A percentile compares a stretch with the other conserved stretches of the same genome.
Conservation (phyloP, 2,113 vertebrate genomes). For the Proteles cristata region DNA sequence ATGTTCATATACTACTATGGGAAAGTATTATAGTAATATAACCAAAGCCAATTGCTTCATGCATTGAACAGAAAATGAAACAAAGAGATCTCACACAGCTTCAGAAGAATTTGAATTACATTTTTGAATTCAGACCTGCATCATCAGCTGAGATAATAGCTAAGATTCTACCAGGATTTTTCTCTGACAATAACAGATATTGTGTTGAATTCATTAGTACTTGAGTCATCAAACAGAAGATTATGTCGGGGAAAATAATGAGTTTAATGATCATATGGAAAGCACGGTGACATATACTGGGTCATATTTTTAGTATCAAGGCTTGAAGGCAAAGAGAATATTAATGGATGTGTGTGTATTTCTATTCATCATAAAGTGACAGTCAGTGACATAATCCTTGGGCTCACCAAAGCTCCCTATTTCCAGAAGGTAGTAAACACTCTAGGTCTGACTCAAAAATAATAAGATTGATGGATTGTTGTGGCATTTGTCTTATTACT, state of each 20-base stretch:
- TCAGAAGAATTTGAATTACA: constrained; percentile 80
- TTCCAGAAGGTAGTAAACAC: background rate
- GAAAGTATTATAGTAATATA: constrained; percentile 55
- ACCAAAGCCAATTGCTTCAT: constrained; percentile 68
- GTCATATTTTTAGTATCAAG: constrained; percentile 78
- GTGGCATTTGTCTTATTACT: background rate
- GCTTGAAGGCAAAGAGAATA: constrained; percentile 70
- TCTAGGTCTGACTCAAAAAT: background rate
- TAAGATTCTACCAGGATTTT: constrained; percentile 77
- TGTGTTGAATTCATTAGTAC: constrained; percentile 82
- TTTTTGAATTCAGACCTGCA: constrained; percentile 79
- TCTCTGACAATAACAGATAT: constrained; percentile 75
- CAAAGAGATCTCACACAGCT: constrained; percentile 56
- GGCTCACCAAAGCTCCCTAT: constrained; percentile 43
- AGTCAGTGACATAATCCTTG: background rate
- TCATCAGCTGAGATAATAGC: constrained; percentile 79
- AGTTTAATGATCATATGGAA: constrained; percentile 76
- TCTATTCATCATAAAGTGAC: constrained; percentile 61
- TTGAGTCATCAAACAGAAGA: constrained; percentile 81
- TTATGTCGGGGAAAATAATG: constrained; percentile 80
- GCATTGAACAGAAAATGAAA: constrained; percentile 59
- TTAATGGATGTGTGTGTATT: constrained; percentile 76
- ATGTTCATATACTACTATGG: background rate
- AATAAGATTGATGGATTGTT: background rate
- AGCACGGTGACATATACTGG: background rate